Percentiles rank a stretch among this genome's conserved stretches.
phyloP scores from a whole-genome alignment of 2,797 vertebrate genomes.

The Todus mexicanus region DNA sequence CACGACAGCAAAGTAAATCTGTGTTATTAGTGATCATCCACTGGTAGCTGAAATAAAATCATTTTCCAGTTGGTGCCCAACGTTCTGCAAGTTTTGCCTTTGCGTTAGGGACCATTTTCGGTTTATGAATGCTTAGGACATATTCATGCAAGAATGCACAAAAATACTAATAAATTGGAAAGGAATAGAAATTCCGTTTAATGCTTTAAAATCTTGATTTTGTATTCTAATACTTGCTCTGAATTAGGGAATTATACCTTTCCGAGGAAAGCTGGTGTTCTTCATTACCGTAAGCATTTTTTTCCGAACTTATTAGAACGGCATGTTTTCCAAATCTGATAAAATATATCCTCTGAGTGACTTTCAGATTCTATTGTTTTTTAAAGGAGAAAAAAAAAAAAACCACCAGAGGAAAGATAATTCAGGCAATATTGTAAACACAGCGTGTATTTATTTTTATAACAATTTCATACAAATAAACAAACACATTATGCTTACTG shows the following conservation, averaged over 20 bases:
- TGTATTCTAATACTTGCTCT: not conserved
- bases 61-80: slow-evolving; percentile 32
- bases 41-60: slow-evolving; percentile 4
- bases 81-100: slow-evolving; percentile 34
- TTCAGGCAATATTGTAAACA: slow-evolving; percentile 37
- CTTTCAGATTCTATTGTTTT: not conserved
- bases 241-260: not conserved
- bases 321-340: not conserved
- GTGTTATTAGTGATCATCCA: slow-evolving; percentile 5
- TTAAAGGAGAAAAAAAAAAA: not conserved
- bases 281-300: not conserved
- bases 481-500: not conserved
- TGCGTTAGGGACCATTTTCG: not conserved
- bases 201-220: not conserved
- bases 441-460: not conserved
- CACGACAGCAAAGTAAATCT: slow-evolving; percentile 20
- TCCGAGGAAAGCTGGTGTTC: not conserved
- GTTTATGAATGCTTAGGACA: not conserved
- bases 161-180: not conserved
- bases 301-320: not conserved
- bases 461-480: not conserved
- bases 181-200: not conserved
- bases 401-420: not conserved
- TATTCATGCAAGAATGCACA: not conserved
- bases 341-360: not conserved